These are phyloP conservation scores for Cynoglossus semilaevis DNA, from an alignment of 2,113 vertebrate species.

Conservation along the genomic window DNA sequence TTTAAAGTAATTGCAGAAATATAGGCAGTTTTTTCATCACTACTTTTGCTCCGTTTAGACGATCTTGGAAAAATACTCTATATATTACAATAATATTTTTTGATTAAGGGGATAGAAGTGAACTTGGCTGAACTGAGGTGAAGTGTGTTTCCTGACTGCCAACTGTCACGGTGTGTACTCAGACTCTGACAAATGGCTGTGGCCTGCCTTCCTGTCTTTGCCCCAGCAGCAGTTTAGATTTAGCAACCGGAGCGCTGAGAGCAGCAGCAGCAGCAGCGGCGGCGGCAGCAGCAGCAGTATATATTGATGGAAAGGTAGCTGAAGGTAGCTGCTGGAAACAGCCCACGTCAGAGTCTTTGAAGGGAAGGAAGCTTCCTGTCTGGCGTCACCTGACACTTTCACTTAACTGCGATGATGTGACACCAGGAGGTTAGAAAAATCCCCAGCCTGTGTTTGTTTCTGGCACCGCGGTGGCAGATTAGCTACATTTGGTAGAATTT, in stretches of 20 bases:
- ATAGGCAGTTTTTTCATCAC: too few relatives aligned
- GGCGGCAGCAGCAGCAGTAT: slow-evolving; percentile 47
- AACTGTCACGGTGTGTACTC: slow-evolving; percentile 17
- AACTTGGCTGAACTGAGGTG: slow-evolving; percentile 31
- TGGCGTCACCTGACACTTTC: slow-evolving; percentile 41
- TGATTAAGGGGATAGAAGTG: slow-evolving; percentile 54
- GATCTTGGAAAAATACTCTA: too few relatives aligned
- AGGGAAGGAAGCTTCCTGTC: slow-evolving; percentile 54
- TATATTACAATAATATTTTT: slow-evolving; percentile 55
- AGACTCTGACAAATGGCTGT: slow-evolving; percentile 41
- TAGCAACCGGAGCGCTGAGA: slow-evolving; percentile 42
- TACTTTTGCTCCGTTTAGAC: too few relatives aligned
- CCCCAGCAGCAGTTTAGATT: slow-evolving; percentile 42
- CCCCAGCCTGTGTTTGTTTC: too few relatives aligned
- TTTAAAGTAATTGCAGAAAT: too few relatives aligned
- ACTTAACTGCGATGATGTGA: too few relatives aligned
- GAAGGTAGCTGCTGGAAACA: slow-evolving; percentile 23
- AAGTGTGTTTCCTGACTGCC: too few relatives aligned
- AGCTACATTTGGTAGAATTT: too few relatives aligned
- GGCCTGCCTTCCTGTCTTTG: slow-evolving; percentile 53
- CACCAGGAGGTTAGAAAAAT: too few relatives aligned
- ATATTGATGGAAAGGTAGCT: background rate
- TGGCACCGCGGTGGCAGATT: too few relatives aligned
- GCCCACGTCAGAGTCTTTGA: slow-evolving; percentile 18
- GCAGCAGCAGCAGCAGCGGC: slow-evolving; percentile 43